phyloP scores from a whole-genome alignment of 2,113 vertebrate species.

The Malaclemys terrapin region DNA sequence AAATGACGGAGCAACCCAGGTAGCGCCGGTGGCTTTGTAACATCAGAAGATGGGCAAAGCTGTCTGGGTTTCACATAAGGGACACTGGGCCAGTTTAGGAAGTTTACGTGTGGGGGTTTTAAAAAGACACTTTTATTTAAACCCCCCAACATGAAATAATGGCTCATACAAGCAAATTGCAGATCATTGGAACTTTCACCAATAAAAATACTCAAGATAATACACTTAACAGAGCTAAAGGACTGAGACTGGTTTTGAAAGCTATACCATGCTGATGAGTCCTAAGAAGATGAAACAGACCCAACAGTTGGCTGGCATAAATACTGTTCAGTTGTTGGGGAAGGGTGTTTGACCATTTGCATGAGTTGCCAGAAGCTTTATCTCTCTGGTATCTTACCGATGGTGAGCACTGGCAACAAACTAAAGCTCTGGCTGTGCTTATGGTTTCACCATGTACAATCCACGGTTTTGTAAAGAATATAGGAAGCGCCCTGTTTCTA shows the following conservation, averaged over 20 bases:
- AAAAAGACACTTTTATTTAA: constrained; percentile 9
- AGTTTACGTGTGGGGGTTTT: not conserved
- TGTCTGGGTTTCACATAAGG: constrained; percentile 16
- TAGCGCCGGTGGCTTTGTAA: not conserved
- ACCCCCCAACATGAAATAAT: not conserved
- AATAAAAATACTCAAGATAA: constrained; percentile 22
- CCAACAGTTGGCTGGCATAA: not conserved
- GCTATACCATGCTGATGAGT: not conserved
- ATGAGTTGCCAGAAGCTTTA: not conserved
- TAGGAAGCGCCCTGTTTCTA: not conserved
- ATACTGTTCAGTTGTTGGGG: not conserved
- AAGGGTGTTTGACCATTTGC: not conserved
- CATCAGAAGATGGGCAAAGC: not conserved
- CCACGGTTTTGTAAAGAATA: not conserved
- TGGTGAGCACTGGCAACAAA: not conserved
- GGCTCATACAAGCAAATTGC: not conserved
- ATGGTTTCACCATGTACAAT: not conserved
- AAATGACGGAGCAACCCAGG: not conserved
- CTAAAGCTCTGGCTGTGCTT: not conserved
- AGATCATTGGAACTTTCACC: not conserved
- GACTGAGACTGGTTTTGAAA: not conserved
- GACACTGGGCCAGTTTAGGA: not conserved
- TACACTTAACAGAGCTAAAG: not conserved
- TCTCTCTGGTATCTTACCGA: not conserved
- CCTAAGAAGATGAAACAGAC: constrained; percentile 12